A percentile compares a stretch with the other conserved stretches of the same genome.
These are phyloP conservation scores for Perdix hodgsoniae DNA, from an alignment of 2,797 vertebrate genomes.

Conservation along the genomic window DNA sequence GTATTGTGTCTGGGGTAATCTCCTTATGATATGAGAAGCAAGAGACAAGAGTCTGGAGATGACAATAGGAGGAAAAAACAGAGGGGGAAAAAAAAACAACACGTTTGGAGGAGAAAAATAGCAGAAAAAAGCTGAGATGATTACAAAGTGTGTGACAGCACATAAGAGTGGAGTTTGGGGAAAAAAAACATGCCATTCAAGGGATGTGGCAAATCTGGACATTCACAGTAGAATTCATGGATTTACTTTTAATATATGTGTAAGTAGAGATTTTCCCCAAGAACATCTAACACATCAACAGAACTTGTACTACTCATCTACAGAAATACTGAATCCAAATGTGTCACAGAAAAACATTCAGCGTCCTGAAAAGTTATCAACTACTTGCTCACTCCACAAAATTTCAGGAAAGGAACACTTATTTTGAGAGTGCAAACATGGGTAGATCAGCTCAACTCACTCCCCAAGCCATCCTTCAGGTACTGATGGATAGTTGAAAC, in stretches of 20 bases:
- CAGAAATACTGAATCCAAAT: background rate
- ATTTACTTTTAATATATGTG: background rate
- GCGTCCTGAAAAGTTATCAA: background rate
- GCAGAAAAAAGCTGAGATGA: background rate
- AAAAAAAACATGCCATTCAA: background rate
- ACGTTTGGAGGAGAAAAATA: conserved; percentile 32
- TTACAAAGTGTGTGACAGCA: background rate
- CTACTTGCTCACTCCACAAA: background rate
- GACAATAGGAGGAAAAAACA: background rate
- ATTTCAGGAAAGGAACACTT: background rate
- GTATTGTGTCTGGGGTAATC: background rate
- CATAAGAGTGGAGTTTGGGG: background rate
- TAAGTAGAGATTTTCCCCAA: background rate
- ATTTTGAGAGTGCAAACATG: background rate
- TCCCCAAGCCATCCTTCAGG: background rate
- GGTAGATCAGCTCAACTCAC: background rate
- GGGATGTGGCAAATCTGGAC: background rate
- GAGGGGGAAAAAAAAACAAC: conserved; percentile 37
- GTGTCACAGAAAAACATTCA: too few relatives aligned
- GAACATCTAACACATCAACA: background rate
- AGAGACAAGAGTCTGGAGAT: conserved; percentile 1
- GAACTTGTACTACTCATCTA: background rate
- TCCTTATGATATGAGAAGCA: background rate
- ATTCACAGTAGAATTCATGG: background rate
- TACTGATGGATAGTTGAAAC: background rate